Base-by-base conservation (phyloP, 2,888 invertebrate genomes). In the Scrobipalpa costella region DNA sequence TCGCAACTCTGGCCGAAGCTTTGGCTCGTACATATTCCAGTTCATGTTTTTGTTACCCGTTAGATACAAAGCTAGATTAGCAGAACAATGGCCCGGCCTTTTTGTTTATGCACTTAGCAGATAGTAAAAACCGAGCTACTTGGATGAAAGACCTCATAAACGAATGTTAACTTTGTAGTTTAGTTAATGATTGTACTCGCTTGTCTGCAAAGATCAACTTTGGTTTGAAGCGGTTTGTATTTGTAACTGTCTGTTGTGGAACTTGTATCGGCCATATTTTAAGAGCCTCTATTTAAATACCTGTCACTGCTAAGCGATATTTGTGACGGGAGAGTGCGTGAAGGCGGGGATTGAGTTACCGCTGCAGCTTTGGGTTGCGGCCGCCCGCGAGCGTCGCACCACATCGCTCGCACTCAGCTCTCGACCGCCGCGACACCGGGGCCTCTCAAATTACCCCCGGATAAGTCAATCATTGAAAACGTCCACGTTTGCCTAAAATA, bases 381-480 rank as follows among this genome's bases (percentile, higher is more conserved):
- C 67, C 67, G 72, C 66, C 65, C 68, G 70, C 70, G 75, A 34
- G 34, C 34, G 34, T 33, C 55, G 34, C 33, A 11, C 27, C 70
- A 75, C 75, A 5, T 78, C 73, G 72, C 75, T 75, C 75, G 75
- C 77, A 27, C 27, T 27, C 50, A 72, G 74, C 72, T 74, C 77
- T 27, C 61, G 38, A 63, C 63, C 66, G 65, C 67, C 66, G 68
- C 64, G 63, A 64, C 68, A 71, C 71, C 85, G 88, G 88, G 80
- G 83, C 83, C 88, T 90, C 90, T 91, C 90, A 84, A 83, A 89
- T 91, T 91, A 90, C 91, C 77, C 85, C 90, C 88, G 91, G 91
- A 91, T 90, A 91, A 91, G 90, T 91, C 91, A 91, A 91, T 91
- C 91, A 91, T 87, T 90, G 79, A 84, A 85, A 84, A 85, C 89